Evolutionary conservation across 2,113 vertebrate genomes (phyloP).

Genomic region (Entelurus aequoreus): DNA sequence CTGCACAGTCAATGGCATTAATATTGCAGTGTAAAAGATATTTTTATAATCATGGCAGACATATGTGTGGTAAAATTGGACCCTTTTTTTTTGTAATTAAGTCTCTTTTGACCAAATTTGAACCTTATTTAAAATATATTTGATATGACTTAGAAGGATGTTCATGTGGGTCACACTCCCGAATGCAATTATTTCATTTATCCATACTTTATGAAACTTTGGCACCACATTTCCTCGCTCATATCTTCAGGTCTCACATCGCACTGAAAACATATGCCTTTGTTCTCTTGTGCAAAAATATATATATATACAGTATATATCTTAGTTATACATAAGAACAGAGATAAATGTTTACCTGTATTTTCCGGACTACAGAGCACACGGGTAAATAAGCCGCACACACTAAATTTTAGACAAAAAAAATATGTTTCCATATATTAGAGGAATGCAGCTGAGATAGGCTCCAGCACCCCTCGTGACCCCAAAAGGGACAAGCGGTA

Average conservation of each 20-base stretch:
- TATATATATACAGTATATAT: neutral
- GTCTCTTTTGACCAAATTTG: conserved; percentile 47
- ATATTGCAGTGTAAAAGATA: conserved; percentile 25
- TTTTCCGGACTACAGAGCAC: too few species aligned
- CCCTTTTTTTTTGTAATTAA: conserved; percentile 57
- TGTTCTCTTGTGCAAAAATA: conserved; percentile 49
- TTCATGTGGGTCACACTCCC: conserved; percentile 43
- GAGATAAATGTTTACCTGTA: too few species aligned
- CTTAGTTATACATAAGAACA: too few species aligned
- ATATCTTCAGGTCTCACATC: conserved; percentile 36
- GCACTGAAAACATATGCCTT: conserved; percentile 21
- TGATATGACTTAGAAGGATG: conserved; percentile 55
- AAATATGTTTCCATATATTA: too few species aligned
- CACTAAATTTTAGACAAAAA: too few species aligned
- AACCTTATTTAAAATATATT: conserved; percentile 54
- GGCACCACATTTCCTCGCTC: conserved; percentile 38
- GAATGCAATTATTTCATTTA: conserved; percentile 49
- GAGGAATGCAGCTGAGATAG: too few species aligned
- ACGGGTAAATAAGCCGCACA: too few species aligned
- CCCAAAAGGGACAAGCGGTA: too few species aligned
- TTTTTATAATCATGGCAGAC: conserved; percentile 49
- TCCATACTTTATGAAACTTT: conserved; percentile 38
- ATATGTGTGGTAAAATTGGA: conserved; percentile 54
- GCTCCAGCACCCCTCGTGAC: too few species aligned
- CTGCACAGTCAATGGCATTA: conserved; percentile 42